These are phyloP conservation scores for Chloroceryle aenea DNA, from an alignment of 2,113 vertebrate species.

Conservation along the genomic window DNA sequence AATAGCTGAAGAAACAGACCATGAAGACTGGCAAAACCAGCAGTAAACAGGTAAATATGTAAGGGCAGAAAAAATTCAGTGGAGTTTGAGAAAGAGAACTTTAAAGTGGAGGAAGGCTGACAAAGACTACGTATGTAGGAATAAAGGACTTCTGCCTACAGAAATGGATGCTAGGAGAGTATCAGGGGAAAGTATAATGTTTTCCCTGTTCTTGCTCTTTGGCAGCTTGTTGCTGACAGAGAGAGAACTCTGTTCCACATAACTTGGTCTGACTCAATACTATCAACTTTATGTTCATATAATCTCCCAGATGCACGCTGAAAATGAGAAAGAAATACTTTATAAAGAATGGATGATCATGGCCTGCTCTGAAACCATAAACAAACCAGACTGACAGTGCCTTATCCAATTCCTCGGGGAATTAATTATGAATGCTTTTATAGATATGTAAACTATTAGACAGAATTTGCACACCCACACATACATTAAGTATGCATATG, in stretches of 20 bases:
- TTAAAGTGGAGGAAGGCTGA: not conserved
- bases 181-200: not conserved
- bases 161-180: not conserved
- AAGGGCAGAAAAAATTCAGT: not conserved
- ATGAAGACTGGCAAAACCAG: not conserved
- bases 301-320: not conserved
- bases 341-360: not conserved
- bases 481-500: accelerated
- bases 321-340: not conserved
- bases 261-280: not conserved
- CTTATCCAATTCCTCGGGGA: not conserved
- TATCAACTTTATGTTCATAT: not conserved
- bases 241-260: not conserved
- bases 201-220: not conserved
- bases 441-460: not conserved
- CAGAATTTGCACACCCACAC: not conserved
- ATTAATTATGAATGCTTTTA: not conserved
- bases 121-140: accelerated
- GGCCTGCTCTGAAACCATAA: not conserved
- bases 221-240: not conserved
- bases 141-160: not conserved
- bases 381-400: not conserved
- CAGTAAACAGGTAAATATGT: not conserved
- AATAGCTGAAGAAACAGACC: not conserved
- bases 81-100: not conserved